A percentile compares a stretch with the other conserved stretches of the same genome.
Evolutionary conservation across 2,888 invertebrate species (phyloP).

Genomic region (Leptogaster cylindrica): DNA sequence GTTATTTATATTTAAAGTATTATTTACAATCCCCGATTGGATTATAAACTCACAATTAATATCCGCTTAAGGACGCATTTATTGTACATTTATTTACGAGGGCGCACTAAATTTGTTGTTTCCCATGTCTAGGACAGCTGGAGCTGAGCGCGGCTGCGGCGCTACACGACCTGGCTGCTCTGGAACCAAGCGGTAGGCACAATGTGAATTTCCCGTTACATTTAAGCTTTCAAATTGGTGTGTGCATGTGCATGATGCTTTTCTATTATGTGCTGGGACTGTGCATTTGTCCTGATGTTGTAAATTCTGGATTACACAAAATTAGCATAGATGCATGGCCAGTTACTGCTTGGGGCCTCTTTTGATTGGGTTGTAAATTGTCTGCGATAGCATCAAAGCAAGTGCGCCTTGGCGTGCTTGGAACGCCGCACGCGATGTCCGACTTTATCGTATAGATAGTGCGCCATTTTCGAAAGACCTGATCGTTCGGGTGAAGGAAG

Average conservation of each 20-base stretch:
- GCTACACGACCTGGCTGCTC: constrained; percentile 63
- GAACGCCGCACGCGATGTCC: constrained; percentile 9
- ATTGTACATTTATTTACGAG: constrained; percentile 6
- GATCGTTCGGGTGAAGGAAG: neutral
- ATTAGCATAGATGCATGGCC: neutral
- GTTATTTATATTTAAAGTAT: constrained; percentile 16
- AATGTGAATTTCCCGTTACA: constrained; percentile 27
- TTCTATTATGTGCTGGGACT: neutral
- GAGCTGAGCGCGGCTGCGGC: constrained; percentile 59
- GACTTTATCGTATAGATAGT: constrained; percentile 9
- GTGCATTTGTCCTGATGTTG: neutral
- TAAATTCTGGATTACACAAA: neutral
- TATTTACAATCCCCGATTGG: constrained; percentile 25
- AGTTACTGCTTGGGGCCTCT: constrained; percentile 8
- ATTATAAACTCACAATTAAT: constrained; percentile 18
- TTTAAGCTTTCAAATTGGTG: neutral
- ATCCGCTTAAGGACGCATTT: neutral
- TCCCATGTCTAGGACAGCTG: constrained; percentile 20
- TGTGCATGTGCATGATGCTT: constrained; percentile 13
- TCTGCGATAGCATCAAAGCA: constrained; percentile 19
- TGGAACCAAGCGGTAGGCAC: constrained; percentile 64
- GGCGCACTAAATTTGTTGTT: neutral
- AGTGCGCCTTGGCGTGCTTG: constrained; percentile 25
- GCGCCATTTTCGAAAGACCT: constrained; percentile 17
- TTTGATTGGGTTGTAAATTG: constrained; percentile 33